A percentile compares a stretch with the other conserved stretches of the same genome.
These are phyloP conservation scores for Menura novaehollandiae DNA, from an alignment of 2,113 vertebrate species.

Conservation along the genomic window DNA sequence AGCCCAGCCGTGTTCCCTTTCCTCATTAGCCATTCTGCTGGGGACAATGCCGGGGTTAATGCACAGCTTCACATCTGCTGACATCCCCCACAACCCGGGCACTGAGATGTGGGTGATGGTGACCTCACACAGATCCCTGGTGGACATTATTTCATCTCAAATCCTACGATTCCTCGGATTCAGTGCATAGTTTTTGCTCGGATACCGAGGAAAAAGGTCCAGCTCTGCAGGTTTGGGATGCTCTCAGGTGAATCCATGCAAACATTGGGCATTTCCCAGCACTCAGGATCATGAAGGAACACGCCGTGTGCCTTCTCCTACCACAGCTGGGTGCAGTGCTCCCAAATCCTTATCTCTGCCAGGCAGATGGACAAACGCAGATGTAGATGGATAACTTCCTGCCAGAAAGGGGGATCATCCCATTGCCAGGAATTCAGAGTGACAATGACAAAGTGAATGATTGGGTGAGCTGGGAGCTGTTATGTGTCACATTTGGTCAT, in stretches of 20 bases:
- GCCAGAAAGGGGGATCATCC: not conserved
- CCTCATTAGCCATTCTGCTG: not conserved
- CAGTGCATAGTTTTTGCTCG: not conserved
- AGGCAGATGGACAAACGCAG: not conserved
- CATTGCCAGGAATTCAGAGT: not conserved
- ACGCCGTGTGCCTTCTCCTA: not conserved
- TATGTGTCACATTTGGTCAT: not conserved
- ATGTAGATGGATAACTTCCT: not conserved
- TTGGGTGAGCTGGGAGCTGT: not conserved
- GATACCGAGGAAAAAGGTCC: not conserved
- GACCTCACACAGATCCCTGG: not conserved
- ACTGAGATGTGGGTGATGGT: not conserved
- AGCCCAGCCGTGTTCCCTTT: not conserved
- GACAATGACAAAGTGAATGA: not conserved
- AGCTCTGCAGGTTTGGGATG: not conserved
- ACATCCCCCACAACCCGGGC: not conserved
- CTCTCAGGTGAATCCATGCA: not conserved
- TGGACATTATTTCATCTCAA: not conserved
- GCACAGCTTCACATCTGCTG: not conserved
- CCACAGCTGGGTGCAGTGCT: not conserved
- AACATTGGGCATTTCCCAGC: not conserved
- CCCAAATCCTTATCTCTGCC: not conserved
- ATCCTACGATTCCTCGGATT: not conserved
- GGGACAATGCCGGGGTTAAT: not conserved
- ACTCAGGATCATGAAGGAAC: not conserved